These are phyloP conservation scores for Datnioides undecimradiatus DNA, from an alignment of 2,113 vertebrate genomes.

Conservation along the genomic window DNA sequence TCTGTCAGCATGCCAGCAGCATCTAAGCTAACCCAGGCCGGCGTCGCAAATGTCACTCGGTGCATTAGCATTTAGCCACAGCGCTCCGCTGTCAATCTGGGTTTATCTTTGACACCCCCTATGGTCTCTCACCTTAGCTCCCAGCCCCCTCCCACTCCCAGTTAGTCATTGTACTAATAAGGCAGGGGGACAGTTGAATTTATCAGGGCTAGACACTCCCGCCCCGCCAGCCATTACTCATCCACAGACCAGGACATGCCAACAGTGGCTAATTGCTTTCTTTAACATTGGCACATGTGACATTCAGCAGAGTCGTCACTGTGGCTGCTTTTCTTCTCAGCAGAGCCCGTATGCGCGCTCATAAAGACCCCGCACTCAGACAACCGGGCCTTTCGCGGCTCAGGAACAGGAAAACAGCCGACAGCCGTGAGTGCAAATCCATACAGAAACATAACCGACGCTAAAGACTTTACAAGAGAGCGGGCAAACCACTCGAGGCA, in stretches of 20 bases:
- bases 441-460: neutral
- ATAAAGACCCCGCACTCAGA: neutral
- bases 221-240: conserved; percentile 83
- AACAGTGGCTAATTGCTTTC: conserved; percentile 82
- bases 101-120: conserved; percentile 83
- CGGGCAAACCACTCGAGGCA: no score
- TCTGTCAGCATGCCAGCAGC: conserved; percentile 71
- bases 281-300: conserved; percentile 76
- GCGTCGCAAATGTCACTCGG: conserved; percentile 82
- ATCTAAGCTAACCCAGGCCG: conserved; percentile 73
- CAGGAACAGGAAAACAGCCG: neutral
- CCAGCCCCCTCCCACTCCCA: conserved; percentile 43
- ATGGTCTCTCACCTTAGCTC: conserved; percentile 70
- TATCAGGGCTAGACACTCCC: conserved; percentile 80
- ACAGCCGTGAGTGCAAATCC: neutral
- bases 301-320: conserved; percentile 58
- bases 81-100: conserved; percentile 81
- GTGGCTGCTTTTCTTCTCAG: neutral
- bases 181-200: conserved; percentile 77
- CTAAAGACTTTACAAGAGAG: no score
- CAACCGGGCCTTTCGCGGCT: neutral
- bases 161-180: conserved; percentile 82
- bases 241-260: conserved; percentile 78
- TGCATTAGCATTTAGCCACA: conserved; percentile 86
- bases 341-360: neutral